Percentiles rank a stretch among this genome's conserved stretches.
phyloP scores from a whole-genome alignment of 2,113 vertebrate species.

The Anarhynchus alexandrinus region DNA sequence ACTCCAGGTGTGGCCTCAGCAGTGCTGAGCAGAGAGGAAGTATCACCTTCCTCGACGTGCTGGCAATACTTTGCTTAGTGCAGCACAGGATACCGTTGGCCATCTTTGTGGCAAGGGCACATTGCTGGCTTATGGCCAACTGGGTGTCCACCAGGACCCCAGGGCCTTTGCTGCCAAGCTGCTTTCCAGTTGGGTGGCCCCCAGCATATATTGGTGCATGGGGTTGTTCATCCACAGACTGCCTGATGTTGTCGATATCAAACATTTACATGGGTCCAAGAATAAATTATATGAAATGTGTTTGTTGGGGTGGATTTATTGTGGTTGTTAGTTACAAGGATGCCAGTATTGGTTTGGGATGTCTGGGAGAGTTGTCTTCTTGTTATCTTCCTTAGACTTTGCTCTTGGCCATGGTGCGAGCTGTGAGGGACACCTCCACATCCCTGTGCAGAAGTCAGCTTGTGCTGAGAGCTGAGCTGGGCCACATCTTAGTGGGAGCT shows the following conservation, averaged over 20 bases:
- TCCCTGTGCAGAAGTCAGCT: not conserved
- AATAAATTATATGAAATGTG: not conserved
- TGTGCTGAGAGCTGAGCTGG: not conserved
- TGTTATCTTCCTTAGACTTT: not conserved
- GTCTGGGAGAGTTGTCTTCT: not conserved
- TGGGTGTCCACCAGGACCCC: not conserved
- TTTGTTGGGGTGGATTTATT: not conserved
- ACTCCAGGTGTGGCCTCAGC: not conserved
- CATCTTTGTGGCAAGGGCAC: not conserved
- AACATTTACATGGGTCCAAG: not conserved
- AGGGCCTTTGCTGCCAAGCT: not conserved
- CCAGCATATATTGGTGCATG: rapidly evolving
- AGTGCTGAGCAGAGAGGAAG: not conserved
- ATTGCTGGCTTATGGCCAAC: not conserved
- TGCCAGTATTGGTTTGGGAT: not conserved
- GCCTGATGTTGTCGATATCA: too few relatives aligned
- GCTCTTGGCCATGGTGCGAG: not conserved
- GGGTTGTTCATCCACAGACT: not conserved
- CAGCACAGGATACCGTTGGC: not conserved
- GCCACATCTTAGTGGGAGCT: not conserved
- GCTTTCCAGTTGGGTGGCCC: not conserved
- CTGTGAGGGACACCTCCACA: not conserved
- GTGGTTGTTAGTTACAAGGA: not conserved
- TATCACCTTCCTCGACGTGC: rapidly evolving
- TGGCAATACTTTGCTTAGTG: not conserved